phyloP scores from a whole-genome alignment of 2,888 invertebrate species.

The Drosophila infuscata region DNA sequence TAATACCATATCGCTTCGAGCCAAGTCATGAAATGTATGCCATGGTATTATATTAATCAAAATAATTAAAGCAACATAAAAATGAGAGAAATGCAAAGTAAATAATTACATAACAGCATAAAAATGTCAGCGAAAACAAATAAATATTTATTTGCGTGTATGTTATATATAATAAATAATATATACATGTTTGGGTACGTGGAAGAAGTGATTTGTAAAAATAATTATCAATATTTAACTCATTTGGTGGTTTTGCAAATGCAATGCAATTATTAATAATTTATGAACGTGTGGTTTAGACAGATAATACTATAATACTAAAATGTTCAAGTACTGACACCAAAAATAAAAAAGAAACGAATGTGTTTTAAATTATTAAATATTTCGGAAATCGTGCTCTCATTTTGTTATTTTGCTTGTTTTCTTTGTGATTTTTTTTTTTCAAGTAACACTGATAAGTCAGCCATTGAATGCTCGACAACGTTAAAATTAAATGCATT shows the following conservation, averaged over 20 bases:
- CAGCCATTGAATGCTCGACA: constrained; percentile 50
- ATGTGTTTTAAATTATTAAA: constrained; percentile 8
- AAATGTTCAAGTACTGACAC: neutral
- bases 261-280: constrained; percentile 65
- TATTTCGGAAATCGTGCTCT: constrained; percentile 13
- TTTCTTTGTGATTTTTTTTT: constrained; percentile 5
- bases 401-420: neutral
- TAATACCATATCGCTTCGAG: neutral
- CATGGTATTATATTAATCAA: constrained; percentile 11
- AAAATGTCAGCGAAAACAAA: constrained; percentile 8
- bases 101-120: constrained; percentile 55
- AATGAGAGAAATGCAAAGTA: constrained; percentile 31
- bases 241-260: constrained; percentile 64
- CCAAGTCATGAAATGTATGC: neutral
- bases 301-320: constrained; percentile 40
- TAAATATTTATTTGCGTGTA: neutral
- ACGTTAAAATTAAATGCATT: constrained; percentile 72
- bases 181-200: neutral
- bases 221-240: constrained; percentile 79
- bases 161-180: neutral
- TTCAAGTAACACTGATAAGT: constrained; percentile 43
- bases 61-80: constrained; percentile 33
- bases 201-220: constrained; percentile 57
- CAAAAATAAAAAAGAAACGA: neutral
- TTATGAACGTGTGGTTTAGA: constrained; percentile 69